These are phyloP conservation scores for Drosophila melanica DNA, from an alignment of 1,140 invertebrate species.

Conservation along the genomic window DNA sequence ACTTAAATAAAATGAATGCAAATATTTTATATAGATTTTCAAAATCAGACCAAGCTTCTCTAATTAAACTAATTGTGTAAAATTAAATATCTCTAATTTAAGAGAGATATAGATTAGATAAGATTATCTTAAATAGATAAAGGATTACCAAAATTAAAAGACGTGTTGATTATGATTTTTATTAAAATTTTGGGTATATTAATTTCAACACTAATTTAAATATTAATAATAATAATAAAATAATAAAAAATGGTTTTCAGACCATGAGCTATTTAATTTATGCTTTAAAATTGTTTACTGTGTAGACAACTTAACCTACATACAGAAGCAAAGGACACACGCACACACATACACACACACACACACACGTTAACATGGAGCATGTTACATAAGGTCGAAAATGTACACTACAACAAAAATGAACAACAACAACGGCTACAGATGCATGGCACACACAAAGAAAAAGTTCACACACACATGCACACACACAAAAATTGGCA, in stretches of 20 bases:
- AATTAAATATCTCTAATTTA: no score
- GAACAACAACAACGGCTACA: slow-evolving; percentile 14
- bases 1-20: no score
- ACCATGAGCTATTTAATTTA: not conserved
- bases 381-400: slow-evolving; percentile 49
- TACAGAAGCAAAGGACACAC: slow-evolving; percentile 31
- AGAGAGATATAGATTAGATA: no score
- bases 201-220: no score
- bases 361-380: slow-evolving; percentile 17
- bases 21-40: no score
- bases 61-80: no score
- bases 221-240: no score
- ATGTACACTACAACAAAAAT: slow-evolving; percentile 6
- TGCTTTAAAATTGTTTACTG: not conserved
- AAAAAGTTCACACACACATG: slow-evolving; percentile 3
- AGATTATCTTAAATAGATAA: no score
- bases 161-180: no score
- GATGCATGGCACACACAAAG: slow-evolving; percentile 4
- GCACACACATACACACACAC: slow-evolving; percentile 18
- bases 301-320: slow-evolving; percentile 75
- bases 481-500: slow-evolving; percentile 57
- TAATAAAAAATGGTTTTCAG: not conserved
- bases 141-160: no score
- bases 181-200: no score
- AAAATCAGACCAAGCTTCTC: no score